Conservation (phyloP, 2,797 vertebrate genomes). For the Erithacus rubecula region DNA sequence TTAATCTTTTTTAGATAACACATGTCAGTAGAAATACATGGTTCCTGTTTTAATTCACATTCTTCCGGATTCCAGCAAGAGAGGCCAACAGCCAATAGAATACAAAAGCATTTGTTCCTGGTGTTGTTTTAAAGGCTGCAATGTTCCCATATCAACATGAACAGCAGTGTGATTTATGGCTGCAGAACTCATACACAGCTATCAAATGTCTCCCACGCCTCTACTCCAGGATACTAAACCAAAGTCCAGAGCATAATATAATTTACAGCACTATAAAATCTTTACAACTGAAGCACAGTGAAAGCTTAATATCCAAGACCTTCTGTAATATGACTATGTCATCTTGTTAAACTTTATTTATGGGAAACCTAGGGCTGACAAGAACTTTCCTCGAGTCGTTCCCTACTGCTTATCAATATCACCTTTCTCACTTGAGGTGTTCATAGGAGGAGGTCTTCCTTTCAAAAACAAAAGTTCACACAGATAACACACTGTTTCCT, state of each 20-base stretch:
- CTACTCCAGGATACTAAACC: constrained; percentile 71
- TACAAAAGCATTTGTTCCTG: constrained; percentile 38
- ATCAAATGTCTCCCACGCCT: constrained; percentile 57
- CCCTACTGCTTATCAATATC: constrained; percentile 58
- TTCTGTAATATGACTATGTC: constrained; percentile 76
- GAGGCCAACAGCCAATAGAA: not conserved
- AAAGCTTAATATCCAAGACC: constrained; percentile 74
- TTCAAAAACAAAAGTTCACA: constrained; percentile 34
- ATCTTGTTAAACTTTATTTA: constrained; percentile 83
- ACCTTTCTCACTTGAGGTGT: constrained; percentile 44
- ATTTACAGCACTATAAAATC: constrained; percentile 82
- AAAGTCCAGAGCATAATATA: constrained; percentile 79
- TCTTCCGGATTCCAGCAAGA: constrained; percentile 15
- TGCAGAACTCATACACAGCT: constrained; percentile 52
- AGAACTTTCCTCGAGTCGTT: constrained; percentile 40
- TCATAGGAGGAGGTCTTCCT: constrained; percentile 37
- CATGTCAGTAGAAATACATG: not conserved
- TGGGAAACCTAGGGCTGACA: constrained; percentile 62
- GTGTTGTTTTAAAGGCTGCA: constrained; percentile 46
- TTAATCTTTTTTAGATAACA: constrained; percentile 25
- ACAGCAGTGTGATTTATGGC: constrained; percentile 56
- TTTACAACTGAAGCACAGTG: constrained; percentile 75
- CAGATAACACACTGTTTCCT: not conserved
- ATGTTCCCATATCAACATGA: constrained; percentile 47
- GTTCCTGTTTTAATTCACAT: constrained; percentile 16